These are phyloP conservation scores for Falco biarmicus DNA, from an alignment of 2,797 vertebrate genomes.

Conservation along the genomic window DNA sequence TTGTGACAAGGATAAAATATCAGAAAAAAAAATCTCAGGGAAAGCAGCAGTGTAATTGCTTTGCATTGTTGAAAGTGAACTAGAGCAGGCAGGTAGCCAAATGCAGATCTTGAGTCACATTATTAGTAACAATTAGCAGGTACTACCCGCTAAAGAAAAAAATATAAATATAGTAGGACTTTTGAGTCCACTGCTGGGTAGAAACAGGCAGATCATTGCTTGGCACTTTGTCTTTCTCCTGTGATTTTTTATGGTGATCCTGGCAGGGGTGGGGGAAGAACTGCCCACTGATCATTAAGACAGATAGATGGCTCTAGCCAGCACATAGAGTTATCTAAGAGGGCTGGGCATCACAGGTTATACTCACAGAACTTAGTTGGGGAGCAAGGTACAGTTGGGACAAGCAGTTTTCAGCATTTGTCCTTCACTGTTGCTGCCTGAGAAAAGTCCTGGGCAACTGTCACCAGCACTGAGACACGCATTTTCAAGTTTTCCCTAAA, in stretches of 20 bases:
- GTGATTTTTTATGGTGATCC: background rate
- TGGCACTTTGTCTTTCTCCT: background rate
- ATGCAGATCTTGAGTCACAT: background rate
- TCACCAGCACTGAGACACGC: background rate
- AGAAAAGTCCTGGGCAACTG: background rate
- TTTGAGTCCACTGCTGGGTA: background rate
- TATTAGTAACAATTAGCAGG: background rate
- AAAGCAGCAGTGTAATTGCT: background rate
- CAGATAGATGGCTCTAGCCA: background rate
- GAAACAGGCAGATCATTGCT: background rate
- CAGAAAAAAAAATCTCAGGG: background rate
- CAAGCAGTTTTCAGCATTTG: conserved; percentile 26
- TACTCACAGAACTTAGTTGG: conserved; percentile 8
- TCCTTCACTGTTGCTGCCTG: conserved; percentile 2
- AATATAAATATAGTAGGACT: background rate
- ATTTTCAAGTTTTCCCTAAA: conserved; percentile 26
- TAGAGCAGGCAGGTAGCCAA: background rate
- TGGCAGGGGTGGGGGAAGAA: background rate
- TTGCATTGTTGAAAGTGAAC: background rate
- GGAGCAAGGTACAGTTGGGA: conserved; percentile 9
- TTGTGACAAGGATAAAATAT: background rate
- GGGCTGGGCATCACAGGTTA: conserved; percentile 29
- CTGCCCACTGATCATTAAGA: background rate
- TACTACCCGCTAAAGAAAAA: background rate
- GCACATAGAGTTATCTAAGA: background rate